Evolutionary conservation across 2,888 invertebrate species (phyloP).

Genomic region (Bruchidius siliquastri): DNA sequence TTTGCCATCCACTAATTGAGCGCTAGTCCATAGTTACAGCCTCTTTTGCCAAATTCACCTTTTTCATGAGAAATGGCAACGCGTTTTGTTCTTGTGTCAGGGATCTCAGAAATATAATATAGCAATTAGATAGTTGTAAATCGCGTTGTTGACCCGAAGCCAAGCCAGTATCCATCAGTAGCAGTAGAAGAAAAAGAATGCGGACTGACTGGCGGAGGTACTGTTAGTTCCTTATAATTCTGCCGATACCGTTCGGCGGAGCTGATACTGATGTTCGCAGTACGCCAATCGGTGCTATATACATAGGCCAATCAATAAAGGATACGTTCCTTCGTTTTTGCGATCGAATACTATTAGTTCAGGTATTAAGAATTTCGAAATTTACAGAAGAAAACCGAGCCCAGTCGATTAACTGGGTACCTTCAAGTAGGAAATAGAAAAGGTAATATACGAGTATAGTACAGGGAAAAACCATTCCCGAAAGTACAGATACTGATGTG

Average conservation of each 20-base stretch:
- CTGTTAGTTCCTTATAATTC: constrained; percentile 15
- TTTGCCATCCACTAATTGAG: too few relatives aligned
- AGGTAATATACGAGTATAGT: too few relatives aligned
- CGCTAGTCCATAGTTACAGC: too few relatives aligned
- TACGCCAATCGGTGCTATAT: background rate
- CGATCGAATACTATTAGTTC: background rate
- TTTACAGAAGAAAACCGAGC: too few relatives aligned
- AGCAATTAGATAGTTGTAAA: background rate
- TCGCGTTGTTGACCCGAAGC: background rate
- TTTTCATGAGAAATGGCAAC: too few relatives aligned
- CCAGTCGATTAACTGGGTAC: too few relatives aligned
- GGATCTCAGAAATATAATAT: background rate
- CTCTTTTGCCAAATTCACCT: too few relatives aligned
- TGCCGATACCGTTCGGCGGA: constrained; percentile 7
- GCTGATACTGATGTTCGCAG: background rate
- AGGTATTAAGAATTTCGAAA: too few relatives aligned
- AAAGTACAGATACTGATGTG: too few relatives aligned
- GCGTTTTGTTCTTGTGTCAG: too few relatives aligned
- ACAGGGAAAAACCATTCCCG: too few relatives aligned
- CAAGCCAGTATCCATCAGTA: background rate
- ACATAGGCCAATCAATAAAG: background rate
- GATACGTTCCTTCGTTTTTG: background rate
- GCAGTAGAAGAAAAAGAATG: background rate
- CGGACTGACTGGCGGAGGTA: background rate
- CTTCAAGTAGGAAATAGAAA: too few relatives aligned